Evolutionary conservation across 1,140 invertebrate species (phyloP).

Genomic region (Samia ricini): DNA sequence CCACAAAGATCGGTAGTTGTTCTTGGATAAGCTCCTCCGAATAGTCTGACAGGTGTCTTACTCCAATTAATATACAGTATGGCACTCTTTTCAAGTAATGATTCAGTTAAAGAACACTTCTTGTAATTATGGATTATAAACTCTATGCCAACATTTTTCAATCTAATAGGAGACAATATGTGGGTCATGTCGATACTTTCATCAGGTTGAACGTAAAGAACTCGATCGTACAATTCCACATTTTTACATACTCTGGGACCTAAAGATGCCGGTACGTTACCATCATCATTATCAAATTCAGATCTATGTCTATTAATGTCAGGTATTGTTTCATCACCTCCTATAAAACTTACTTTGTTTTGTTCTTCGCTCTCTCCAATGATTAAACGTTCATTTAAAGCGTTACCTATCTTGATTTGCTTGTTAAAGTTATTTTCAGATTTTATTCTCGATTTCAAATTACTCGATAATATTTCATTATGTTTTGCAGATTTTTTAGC

Average conservation of each 20-base stretch:
- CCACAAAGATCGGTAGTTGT: slow-evolving; percentile 76
- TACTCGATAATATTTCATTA: slow-evolving; percentile 11
- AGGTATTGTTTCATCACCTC: slow-evolving; percentile 49
- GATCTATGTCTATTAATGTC: slow-evolving; percentile 64
- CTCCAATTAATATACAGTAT: slow-evolving; percentile 78
- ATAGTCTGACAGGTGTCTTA: slow-evolving; percentile 77
- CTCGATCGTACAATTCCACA: slow-evolving; percentile 39
- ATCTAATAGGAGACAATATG: slow-evolving; percentile 51
- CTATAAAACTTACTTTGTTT: slow-evolving; percentile 55
- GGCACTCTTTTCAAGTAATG: slow-evolving; percentile 34
- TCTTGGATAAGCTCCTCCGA: slow-evolving; percentile 77
- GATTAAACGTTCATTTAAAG: slow-evolving; percentile 55
- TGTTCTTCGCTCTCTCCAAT: slow-evolving; percentile 48
- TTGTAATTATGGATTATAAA: slow-evolving; percentile 63
- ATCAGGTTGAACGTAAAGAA: slow-evolving; percentile 57
- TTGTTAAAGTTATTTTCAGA: slow-evolving; percentile 48
- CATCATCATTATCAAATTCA: slow-evolving; percentile 41
- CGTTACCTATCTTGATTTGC: slow-evolving; percentile 62
- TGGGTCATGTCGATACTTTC: slow-evolving; percentile 49
- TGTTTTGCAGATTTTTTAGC: slow-evolving; percentile 24
- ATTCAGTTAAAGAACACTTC: slow-evolving; percentile 52
- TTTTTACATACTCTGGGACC: slow-evolving; percentile 51
- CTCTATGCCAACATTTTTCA: slow-evolving; percentile 51
- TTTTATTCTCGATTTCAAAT: slow-evolving; percentile 14
- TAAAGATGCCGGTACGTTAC: slow-evolving; percentile 49